Percentiles rank a stretch among this genome's conserved stretches.
Evolutionary conservation across 64 coral and sea anemone genomes (phyloP).

Genomic region (Dendrophyllia cribrosa): DNA sequence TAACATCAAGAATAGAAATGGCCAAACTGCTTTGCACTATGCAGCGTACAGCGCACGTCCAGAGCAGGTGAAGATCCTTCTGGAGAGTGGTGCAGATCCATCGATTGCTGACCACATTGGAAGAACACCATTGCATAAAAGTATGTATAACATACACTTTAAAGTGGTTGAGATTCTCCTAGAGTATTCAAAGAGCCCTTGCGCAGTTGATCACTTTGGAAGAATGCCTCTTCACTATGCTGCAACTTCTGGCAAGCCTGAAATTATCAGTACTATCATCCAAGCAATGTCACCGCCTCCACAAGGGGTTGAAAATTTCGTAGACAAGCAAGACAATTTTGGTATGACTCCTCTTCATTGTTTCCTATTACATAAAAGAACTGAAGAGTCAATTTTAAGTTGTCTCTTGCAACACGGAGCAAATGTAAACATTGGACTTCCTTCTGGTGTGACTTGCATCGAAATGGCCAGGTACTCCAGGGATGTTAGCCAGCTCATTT

Average conservation of each 20-base stretch:
- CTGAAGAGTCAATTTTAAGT: conserved; percentile 10
- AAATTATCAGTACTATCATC: conserved; percentile 3
- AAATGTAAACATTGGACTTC: background rate
- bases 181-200: conserved; percentile 18
- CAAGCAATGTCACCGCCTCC: background rate
- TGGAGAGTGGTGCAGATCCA: conserved; percentile 36
- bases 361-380: conserved; percentile 39
- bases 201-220: conserved; percentile 25
- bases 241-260: background rate
- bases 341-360: conserved; percentile 41
- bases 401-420: conserved; percentile 43
- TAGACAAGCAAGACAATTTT: conserved; percentile 21
- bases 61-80: conserved; percentile 6
- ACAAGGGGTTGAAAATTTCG: conserved; percentile 13
- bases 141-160: conserved; percentile 26
- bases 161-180: conserved; percentile 11
- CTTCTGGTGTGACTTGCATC: background rate
- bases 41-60: background rate
- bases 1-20: conserved; percentile 22
- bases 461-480: conserved; percentile 10
- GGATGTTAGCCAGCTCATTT: background rate
- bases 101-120: conserved; percentile 24
- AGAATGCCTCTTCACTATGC: conserved; percentile 43
- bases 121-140: conserved; percentile 44
- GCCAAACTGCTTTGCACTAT: conserved; percentile 35